Evolutionary conservation across 2,888 invertebrate species (phyloP).

Genomic region (Prosapia bicincta): DNA sequence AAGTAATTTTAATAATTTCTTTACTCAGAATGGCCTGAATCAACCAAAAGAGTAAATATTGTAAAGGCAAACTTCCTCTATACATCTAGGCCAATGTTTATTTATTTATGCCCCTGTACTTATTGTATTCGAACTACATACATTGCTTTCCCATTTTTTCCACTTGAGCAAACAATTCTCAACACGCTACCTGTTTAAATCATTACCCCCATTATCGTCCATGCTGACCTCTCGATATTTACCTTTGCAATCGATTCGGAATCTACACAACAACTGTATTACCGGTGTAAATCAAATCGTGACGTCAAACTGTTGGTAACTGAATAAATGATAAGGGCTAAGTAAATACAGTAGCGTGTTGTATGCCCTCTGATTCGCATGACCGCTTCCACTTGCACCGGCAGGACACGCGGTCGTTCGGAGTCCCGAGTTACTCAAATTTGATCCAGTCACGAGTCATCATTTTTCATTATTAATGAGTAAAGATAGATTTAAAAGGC

Average conservation of each 20-base stretch:
- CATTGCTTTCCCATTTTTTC: too few species aligned
- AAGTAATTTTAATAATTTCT: too few species aligned
- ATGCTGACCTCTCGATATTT: not conserved
- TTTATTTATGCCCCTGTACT: too few species aligned
- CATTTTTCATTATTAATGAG: too few species aligned
- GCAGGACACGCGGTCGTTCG: not conserved
- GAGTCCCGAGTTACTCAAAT: not conserved
- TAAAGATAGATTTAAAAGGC: too few species aligned
- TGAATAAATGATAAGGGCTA: not conserved
- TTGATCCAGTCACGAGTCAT: not conserved
- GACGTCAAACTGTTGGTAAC: not conserved
- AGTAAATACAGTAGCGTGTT: not conserved
- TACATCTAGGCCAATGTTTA: too few species aligned
- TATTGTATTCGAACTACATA: too few species aligned
- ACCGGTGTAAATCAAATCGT: not conserved
- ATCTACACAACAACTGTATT: not conserved
- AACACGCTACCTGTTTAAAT: not conserved
- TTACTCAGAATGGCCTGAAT: too few species aligned
- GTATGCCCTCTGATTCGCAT: not conserved
- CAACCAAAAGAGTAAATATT: too few species aligned
- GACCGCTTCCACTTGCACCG: not conserved
- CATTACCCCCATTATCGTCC: not conserved
- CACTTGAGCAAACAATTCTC: not conserved
- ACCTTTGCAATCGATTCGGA: not conserved
- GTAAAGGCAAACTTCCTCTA: too few species aligned